A percentile compares a stretch with the other conserved stretches of the same genome.
Conservation (phyloP, 2,888 invertebrate genomes). For the Rhogogaster chlorosoma region DNA sequence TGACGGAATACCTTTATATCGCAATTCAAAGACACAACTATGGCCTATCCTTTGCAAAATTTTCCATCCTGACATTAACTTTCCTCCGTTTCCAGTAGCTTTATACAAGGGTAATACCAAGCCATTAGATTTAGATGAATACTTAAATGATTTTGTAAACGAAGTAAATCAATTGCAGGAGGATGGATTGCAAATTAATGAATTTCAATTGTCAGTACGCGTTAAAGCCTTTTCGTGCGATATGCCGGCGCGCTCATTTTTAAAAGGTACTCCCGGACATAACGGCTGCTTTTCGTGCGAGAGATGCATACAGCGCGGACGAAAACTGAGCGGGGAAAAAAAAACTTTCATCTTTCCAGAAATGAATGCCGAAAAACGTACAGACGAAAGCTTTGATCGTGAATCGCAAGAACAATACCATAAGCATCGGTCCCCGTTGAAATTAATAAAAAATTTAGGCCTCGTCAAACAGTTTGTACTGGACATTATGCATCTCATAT, state of each 20-base stretch:
- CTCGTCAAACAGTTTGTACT: neutral
- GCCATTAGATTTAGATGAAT: neutral
- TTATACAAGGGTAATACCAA: neutral
- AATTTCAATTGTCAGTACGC: neutral
- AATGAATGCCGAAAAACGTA: neutral
- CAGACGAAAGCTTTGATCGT: neutral
- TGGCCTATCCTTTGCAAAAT: conserved; percentile 21
- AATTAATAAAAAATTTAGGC: neutral
- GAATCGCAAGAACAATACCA: neutral
- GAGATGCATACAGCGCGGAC: neutral
- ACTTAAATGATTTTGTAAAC: neutral
- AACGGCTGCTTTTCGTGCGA: conserved; percentile 1
- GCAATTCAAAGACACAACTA: neutral
- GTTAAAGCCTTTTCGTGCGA: neutral
- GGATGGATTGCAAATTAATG: neutral
- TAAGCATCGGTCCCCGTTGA: neutral
- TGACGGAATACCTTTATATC: neutral
- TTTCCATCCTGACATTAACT: neutral
- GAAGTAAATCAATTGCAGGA: neutral
- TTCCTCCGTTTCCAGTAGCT: conserved; percentile 6
- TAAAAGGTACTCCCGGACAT: neutral
- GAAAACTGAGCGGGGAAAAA: neutral
- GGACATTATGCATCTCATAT: neutral
- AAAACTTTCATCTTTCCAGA: neutral
- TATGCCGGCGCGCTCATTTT: neutral